A percentile compares a stretch with the other conserved stretches of the same genome.
Evolutionary conservation across 1,140 invertebrate genomes (phyloP).

Genomic region (Araneus ventricosus): DNA sequence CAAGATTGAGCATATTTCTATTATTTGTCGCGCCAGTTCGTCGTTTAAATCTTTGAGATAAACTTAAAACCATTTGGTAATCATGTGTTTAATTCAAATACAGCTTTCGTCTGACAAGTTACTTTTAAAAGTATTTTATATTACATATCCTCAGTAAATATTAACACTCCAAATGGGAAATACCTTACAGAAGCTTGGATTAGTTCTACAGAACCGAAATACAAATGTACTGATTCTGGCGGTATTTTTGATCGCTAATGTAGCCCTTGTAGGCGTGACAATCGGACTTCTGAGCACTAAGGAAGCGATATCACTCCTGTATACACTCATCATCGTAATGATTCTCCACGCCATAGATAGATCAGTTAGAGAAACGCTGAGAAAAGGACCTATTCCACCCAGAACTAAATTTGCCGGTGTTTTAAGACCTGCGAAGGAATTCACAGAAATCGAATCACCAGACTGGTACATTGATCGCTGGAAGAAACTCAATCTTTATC

Average conservation of each 20-base stretch:
- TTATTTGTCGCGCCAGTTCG: no score
- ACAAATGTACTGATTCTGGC: neutral
- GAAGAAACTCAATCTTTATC: conserved; percentile 7
- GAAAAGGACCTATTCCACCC: no score
- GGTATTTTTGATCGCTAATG: neutral
- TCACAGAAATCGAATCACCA: neutral
- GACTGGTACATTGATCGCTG: conserved; percentile 24
- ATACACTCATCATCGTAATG: neutral
- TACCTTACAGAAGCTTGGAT: neutral
- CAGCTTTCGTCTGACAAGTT: no score
- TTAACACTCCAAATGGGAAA: neutral
- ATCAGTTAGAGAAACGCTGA: neutral
- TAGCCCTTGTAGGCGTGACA: neutral
- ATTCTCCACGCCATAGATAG: neutral
- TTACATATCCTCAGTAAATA: no score
- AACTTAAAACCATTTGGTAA: neutral
- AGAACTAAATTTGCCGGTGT: neutral
- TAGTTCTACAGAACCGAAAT: neutral
- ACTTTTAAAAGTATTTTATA: no score
- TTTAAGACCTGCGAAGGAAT: neutral
- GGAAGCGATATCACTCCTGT: neutral
- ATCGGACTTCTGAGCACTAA: neutral
- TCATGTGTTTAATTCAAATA: neutral
- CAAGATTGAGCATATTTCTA: no score
- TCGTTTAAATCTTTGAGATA: no score